Evolutionary conservation across 2,888 invertebrate species (phyloP), one percentile per base, ranked within the genome.

Genomic region (Chloroclystis v-ata): DNA sequence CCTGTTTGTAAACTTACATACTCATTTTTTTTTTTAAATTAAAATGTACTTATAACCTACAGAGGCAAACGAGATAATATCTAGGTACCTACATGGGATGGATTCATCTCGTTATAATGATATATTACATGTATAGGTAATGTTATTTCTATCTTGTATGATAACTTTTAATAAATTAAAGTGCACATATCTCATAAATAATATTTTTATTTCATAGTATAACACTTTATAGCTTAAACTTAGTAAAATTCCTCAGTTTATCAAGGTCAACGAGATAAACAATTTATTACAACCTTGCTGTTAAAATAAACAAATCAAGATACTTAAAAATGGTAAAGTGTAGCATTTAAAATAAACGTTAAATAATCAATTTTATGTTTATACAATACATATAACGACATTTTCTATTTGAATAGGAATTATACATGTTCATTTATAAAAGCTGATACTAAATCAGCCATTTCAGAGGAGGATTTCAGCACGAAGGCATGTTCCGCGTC

Each of bases 401-500:
- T n/a, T n/a, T n/a, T n/a, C n/a, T n/a, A n/a, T n/a, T n/a, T n/a
- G n/a, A n/a, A n/a, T n/a, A n/a, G n/a, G n/a, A n/a, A n/a, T n/a
- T n/a, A n/a, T n/a, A n/a, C n/a, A n/a, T n/a, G n/a, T n/a, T n/a
- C n/a, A n/a, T n/a, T n/a, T 11, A 85, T 78, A 59, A 70, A 75
- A 33, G 68, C 67, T 1, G 72, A 60, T 9, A 81, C 81, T 58
- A 82, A 68, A 30, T 65, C 68, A 1, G 89, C 94, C 65, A 95
- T 89, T 57, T 79, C 78, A 39, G 79, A 71, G 1, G 92, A 91
- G 29, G 89, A 81, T 33, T 89, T 88, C 29, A 97, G 72, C 4
- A 97, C 95, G 89, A 96, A 98, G 2, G 95, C 92, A 80, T 98
- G 97, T 25, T 90, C 87, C 61, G 75, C 61, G 46, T 77, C 59